A percentile compares a stretch with the other conserved stretches of the same genome.
Conservation (phyloP, 1,140 invertebrate genomes). For the Myzus persicae region DNA sequence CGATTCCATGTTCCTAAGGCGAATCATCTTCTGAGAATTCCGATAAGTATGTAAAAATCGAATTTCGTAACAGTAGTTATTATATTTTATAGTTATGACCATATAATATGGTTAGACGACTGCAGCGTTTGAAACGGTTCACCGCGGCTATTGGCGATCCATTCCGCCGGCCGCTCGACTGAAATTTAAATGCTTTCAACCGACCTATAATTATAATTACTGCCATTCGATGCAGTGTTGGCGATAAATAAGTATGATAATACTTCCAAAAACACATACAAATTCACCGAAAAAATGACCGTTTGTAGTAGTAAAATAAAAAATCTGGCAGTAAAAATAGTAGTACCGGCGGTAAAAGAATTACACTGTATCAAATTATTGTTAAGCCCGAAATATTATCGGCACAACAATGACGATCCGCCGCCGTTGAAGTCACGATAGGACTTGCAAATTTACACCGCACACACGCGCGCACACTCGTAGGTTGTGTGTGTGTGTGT, state of each 20-base stretch:
- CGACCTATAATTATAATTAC: neutral
- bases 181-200: neutral
- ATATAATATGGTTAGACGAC: neutral
- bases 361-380: too few species aligned
- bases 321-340: too few species aligned
- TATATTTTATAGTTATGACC: too few species aligned
- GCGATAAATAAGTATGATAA: neutral
- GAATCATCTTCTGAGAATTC: neutral
- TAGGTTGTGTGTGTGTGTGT: too few species aligned
- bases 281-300: too few species aligned
- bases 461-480: too few species aligned
- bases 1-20: neutral
- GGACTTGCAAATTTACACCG: too few species aligned
- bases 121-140: neutral
- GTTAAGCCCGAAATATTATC: too few species aligned
- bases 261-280: neutral
- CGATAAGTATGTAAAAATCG: neutral
- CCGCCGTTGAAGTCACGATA: too few species aligned
- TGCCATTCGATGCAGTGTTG: neutral
- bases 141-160: neutral
- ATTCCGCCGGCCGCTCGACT: neutral
- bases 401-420: too few species aligned
- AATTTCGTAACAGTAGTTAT: neutral
- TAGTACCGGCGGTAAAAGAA: too few species aligned
- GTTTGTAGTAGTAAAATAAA: too few species aligned